Evolutionary conservation across 2,888 invertebrate species (phyloP), one percentile per base, ranked within the genome.

Genomic region (Drosophila atripex): DNA sequence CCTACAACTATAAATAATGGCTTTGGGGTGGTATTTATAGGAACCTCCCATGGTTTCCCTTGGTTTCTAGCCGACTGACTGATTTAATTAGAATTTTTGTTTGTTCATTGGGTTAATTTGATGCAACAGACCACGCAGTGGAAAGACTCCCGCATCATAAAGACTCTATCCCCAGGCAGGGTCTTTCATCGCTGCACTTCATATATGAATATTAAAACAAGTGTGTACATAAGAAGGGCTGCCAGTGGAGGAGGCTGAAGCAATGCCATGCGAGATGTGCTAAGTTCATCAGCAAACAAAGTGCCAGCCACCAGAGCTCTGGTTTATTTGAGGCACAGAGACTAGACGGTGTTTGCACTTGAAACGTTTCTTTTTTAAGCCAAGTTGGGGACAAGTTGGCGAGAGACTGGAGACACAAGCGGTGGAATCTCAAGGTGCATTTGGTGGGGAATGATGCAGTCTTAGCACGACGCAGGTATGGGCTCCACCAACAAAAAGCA

Each of bases 241-340:
- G n/a, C 14, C 35, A 2, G 7, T 35, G n/a, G 3, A 35, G 11
- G 30, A 12, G 70, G 76, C 80, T 80, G 71, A 74, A 58, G 78
- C 69, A 70, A 57, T 63, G 73, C 63, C 64, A 32, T 52, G 21
- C 45, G 45, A 53, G 52, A 64, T 58, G 69, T 73, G 79, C 77
- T 55, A 59, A 64, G 47, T 53, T 55, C 53, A 71, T 64, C 54
- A 77, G 72, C 77, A 87, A 76, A 74, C 78, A 66, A 35, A n/a
- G 5, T 35, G 35, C 12, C n/a, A 69, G 59, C 45, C 41, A 11
- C 23, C 23, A 8, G 25, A 18, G 14, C 18, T n/a, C 16, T 21
- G 23, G 39, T 16, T 39, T 16, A 39, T 39, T 39, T 14, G 16
- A 39, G 12, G 39, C 39, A 39, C 39, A 8, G 16, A 41, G 16